Evolutionary conservation across 92 coral and sea anemone species (phyloP), one percentile per base, ranked within the genome.

Genomic region (Actinostola sp.): DNA sequence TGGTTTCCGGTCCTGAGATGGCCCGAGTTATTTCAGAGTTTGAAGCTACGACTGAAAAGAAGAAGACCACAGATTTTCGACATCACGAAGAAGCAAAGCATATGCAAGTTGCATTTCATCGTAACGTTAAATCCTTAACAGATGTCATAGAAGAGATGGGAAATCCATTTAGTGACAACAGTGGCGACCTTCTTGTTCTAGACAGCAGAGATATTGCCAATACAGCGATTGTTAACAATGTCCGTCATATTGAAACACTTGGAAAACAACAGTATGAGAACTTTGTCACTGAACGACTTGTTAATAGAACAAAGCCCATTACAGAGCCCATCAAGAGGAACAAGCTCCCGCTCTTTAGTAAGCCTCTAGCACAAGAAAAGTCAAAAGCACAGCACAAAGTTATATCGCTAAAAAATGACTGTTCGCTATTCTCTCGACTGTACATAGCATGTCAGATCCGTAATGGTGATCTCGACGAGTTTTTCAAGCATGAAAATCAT

Each of bases 401-500:
- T 7, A 35, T 28, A 7, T 62, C 69, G 0, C 67, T 73, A 71
- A 81, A 77, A 67, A 63, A 82, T 53, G 88, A 82, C 63, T 82
- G 88, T 32, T n/a, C 68, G 43, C 48, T 73, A 12, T 77, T 82
- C 45, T 81, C 82, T 11, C 61, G 75, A 61, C 75, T 87, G 13
- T 82, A 82, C 59, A 67, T 88, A 36, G 65, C 83, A 15, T 83
- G 93, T 55, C 89, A 88, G 49, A 74, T 33, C 50, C 52, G 70
- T 26, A 84, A 83, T 50, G 86, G 86, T 39, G 56, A 82, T 32
- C 60, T 73, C 34, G 68, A 78, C 36, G 74, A 88, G 62, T 87
- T 89, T 60, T 89, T 76, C 50, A 61, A 23, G 33, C 86, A 63
- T 34, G 88, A 85, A 46, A 85, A 85, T 41, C 91, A 86, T 45